A percentile compares a stretch with the other conserved stretches of the same genome.
Conservation (phyloP, 2,888 invertebrate species). For the Caenorhabditis sinica region DNA sequence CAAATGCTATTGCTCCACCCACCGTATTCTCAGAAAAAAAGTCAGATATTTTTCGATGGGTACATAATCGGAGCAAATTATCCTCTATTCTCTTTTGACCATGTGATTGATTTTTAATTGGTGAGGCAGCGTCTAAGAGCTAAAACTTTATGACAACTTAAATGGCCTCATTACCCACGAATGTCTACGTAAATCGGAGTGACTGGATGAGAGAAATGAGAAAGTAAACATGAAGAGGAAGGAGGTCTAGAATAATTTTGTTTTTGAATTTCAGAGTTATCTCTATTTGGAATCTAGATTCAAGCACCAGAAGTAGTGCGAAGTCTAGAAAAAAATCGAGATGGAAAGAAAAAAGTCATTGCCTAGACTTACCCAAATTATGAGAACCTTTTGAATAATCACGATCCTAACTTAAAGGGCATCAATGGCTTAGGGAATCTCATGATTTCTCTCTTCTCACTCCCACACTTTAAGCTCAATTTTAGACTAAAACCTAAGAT, state of each 20-base stretch:
- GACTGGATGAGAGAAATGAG: not conserved
- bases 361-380: not conserved
- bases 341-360: not conserved
- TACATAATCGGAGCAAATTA: slow-evolving; percentile 22
- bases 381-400: not conserved
- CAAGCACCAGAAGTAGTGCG: not conserved
- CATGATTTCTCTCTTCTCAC: not conserved
- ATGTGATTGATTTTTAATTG: slow-evolving; percentile 33
- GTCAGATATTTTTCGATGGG: not conserved
- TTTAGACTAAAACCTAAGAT: too few species aligned
- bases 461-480: not conserved
- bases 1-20: not conserved
- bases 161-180: slow-evolving; percentile 23
- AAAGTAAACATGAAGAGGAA: not conserved
- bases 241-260: not conserved
- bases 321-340: not conserved
- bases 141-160: slow-evolving; percentile 34
- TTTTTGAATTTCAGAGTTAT: slow-evolving; percentile 16
- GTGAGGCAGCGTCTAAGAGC: slow-evolving; percentile 14
- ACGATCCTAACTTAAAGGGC: not conserved
- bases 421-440: not conserved
- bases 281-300: slow-evolving; percentile 7
- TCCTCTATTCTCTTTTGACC: not conserved
- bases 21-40: not conserved
- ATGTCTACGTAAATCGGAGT: slow-evolving; percentile 4